Conservation (phyloP, 2,797 vertebrate species). For the Manis crassicaudata region DNA sequence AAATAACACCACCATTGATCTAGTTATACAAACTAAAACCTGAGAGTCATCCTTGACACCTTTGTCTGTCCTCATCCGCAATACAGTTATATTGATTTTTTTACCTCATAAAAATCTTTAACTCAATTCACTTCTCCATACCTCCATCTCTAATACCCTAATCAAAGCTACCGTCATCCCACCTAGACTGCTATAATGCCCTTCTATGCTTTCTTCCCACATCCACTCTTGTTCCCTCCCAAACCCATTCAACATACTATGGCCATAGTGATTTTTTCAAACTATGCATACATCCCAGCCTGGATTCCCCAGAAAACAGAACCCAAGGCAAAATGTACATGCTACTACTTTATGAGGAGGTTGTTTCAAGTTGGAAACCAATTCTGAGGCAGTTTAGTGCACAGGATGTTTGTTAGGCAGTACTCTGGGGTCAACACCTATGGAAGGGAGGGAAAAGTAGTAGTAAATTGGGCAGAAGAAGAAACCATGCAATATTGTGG, state of each 20-base stretch:
- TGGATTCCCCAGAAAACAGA: background rate
- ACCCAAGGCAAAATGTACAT: background rate
- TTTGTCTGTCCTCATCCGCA: background rate
- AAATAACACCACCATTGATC: background rate
- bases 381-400: background rate
- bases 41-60: background rate
- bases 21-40: background rate
- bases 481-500: background rate
- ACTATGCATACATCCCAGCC: background rate
- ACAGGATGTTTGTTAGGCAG: background rate
- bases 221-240: background rate
- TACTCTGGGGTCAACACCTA: background rate
- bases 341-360: background rate
- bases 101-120: background rate
- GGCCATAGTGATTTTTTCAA: background rate
- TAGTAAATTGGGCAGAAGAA: background rate
- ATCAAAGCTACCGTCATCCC: background rate
- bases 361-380: background rate
- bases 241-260: background rate
- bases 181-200: background rate
- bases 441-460: background rate
- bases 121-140: background rate
- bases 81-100: background rate
- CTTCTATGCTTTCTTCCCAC: background rate
- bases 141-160: background rate